A percentile compares a stretch with the other conserved stretches of the same genome.
Conservation (phyloP, 2,888 invertebrate genomes). For the Leucophora obtusa region DNA sequence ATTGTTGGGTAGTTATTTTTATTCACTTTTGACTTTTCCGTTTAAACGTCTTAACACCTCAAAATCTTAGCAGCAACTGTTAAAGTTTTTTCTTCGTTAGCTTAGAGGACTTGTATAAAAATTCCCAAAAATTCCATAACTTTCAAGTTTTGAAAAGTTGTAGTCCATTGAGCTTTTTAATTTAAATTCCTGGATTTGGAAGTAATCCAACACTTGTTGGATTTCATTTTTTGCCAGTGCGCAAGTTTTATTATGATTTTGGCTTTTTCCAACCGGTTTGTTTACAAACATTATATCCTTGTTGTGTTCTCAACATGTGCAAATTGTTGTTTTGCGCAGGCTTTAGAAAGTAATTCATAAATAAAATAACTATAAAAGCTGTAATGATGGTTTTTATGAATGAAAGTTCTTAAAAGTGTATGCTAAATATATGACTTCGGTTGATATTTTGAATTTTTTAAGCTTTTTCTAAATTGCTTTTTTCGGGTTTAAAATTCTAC, state of each 20-base stretch:
- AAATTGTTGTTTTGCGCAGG: constrained; percentile 37
- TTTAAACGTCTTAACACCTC: constrained; percentile 55
- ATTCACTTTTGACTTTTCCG: constrained; percentile 60
- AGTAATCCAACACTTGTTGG: constrained; percentile 73
- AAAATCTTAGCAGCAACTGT: constrained; percentile 67
- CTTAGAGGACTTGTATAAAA: constrained; percentile 50
- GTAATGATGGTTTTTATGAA: constrained; percentile 28
- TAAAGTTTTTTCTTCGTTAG: constrained; percentile 62
- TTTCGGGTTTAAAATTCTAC: background rate
- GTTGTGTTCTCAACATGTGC: constrained; percentile 61
- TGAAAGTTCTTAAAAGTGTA: constrained; percentile 26
- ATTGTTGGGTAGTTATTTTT: constrained; percentile 10
- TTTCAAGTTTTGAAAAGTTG: constrained; percentile 49
- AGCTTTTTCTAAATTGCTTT: background rate
- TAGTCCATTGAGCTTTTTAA: constrained; percentile 39
- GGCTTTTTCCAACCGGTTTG: constrained; percentile 65
- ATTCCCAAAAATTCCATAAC: constrained; percentile 60
- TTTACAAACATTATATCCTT: constrained; percentile 66
- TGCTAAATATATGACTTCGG: background rate
- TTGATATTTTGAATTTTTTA: background rate
- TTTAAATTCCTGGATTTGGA: constrained; percentile 62
- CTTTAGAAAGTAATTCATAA: constrained; percentile 57
- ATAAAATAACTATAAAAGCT: background rate
- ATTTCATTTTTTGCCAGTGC: constrained; percentile 66
- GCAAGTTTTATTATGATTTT: constrained; percentile 69